phyloP scores from a whole-genome alignment of 2,888 invertebrate genomes.

The Magallana nippona region DNA sequence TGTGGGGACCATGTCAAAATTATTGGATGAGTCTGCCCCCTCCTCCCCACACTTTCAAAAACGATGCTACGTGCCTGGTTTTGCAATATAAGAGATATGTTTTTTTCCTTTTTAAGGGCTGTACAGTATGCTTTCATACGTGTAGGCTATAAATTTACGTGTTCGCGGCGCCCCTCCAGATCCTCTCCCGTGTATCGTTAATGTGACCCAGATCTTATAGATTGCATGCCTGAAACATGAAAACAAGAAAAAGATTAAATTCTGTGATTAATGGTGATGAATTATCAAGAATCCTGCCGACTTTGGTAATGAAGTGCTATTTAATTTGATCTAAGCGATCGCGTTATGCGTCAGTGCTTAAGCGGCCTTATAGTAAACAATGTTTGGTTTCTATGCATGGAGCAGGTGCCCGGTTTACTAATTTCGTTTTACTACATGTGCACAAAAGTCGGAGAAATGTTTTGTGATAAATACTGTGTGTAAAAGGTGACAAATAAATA shows the following conservation, averaged over 20 bases:
- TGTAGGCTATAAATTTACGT: too few species aligned
- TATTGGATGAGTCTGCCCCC: too few species aligned
- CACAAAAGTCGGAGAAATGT: neutral
- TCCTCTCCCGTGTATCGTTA: too few species aligned
- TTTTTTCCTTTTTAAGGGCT: too few species aligned
- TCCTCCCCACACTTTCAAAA: too few species aligned
- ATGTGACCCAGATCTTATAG: too few species aligned
- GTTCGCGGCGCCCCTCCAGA: too few species aligned
- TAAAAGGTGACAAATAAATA: neutral
- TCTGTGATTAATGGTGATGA: neutral
- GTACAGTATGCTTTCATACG: too few species aligned
- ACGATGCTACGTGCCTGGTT: too few species aligned
- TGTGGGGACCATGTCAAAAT: too few species aligned
- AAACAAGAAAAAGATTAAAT: neutral
- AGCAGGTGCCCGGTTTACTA: conserved; percentile 49
- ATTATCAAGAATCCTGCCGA: neutral
- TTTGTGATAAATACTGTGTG: neutral
- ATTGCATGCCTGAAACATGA: neutral
- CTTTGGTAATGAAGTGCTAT: neutral
- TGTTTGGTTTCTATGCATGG: conserved; percentile 71
- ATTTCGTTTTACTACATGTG: conserved; percentile 42
- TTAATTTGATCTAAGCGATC: conserved; percentile 31
- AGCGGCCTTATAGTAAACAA: conserved; percentile 53
- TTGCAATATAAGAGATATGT: too few species aligned
- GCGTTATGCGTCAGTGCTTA: conserved; percentile 41